Conservation (phyloP, 1,140 invertebrate genomes). For the Catajapyx aquilonaris region DNA sequence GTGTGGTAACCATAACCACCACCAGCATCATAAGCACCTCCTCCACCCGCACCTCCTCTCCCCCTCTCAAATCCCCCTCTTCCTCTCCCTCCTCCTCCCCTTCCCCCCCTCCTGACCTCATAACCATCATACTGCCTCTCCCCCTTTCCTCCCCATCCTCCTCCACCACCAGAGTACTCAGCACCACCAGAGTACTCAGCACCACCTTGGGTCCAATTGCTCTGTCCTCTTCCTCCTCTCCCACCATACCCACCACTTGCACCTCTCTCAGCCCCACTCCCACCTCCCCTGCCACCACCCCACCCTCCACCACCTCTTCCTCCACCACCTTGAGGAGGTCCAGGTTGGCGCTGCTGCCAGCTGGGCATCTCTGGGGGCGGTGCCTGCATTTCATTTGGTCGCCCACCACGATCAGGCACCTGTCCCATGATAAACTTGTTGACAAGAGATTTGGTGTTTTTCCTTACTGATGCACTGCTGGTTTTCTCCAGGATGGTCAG, state of each 20-base stretch:
- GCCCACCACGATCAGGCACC: slow-evolving; percentile 71
- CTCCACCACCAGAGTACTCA: slow-evolving; percentile 12
- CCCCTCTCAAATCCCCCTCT: neutral
- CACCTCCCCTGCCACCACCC: slow-evolving; percentile 12
- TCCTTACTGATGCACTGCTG: slow-evolving; percentile 51
- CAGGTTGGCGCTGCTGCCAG: slow-evolving; percentile 44
- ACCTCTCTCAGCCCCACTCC: slow-evolving; percentile 13
- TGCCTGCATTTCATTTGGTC: slow-evolving; percentile 66
- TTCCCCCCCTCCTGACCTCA: too few relatives aligned
- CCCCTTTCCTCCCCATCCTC: slow-evolving; percentile 16
- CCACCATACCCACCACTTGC: slow-evolving; percentile 15
- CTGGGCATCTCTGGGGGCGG: slow-evolving; percentile 91
- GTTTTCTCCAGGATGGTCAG: slow-evolving; percentile 72
- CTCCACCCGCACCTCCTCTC: neutral
- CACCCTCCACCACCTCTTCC: slow-evolving; percentile 23
- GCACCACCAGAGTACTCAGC: too few relatives aligned
- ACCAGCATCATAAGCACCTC: neutral
- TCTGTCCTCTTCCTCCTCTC: slow-evolving; percentile 11
- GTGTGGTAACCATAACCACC: neutral
- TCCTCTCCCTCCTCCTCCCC: neutral
- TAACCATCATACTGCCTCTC: too few relatives aligned
- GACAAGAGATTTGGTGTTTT: slow-evolving; percentile 54
- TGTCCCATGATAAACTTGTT: slow-evolving; percentile 72
- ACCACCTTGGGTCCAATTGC: slow-evolving; percentile 14
- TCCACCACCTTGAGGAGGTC: slow-evolving; percentile 5